Percentiles rank a stretch among this genome's conserved stretches.
Evolutionary conservation across 2,888 invertebrate species (phyloP).

Genomic region (Entomobrya proxima): DNA sequence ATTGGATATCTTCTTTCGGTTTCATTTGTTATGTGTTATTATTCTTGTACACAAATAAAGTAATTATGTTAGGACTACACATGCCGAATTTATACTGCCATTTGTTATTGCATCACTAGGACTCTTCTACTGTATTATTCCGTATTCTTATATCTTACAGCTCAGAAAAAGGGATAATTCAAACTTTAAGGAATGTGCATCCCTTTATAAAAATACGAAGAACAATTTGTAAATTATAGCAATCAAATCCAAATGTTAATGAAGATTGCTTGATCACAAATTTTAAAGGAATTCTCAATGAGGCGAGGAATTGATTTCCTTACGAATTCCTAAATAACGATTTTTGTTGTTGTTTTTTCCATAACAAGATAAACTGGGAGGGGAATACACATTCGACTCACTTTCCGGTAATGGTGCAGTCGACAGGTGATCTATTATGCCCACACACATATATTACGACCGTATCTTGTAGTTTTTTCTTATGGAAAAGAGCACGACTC

Average conservation of each 20-base stretch:
- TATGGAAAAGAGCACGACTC: neutral
- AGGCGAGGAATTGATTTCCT: constrained; percentile 29
- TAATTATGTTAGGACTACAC: constrained; percentile 2
- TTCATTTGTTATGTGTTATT: neutral
- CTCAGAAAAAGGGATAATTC: neutral
- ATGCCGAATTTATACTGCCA: neutral
- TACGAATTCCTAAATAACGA: neutral
- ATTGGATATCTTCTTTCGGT: neutral
- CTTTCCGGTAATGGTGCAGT: constrained; percentile 1
- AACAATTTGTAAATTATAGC: constrained; percentile 54
- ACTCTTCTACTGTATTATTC: neutral
- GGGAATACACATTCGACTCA: neutral
- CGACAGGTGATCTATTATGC: neutral
- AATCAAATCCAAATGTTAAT: constrained; percentile 57
- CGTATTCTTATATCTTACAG: constrained; percentile 4
- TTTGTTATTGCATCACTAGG: neutral
- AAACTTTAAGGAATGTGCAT: neutral
- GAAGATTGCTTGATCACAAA: constrained; percentile 42
- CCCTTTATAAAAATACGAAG: neutral
- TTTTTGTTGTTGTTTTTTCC: neutral
- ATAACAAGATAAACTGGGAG: neutral
- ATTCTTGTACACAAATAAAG: constrained; percentile 23
- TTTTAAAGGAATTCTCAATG: neutral
- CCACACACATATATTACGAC: neutral
- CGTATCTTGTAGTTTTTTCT: neutral